Percentiles rank a stretch among this genome's conserved stretches.
Conservation (phyloP, 1,140 invertebrate species). For the Phymorhynchus buccinoides region DNA sequence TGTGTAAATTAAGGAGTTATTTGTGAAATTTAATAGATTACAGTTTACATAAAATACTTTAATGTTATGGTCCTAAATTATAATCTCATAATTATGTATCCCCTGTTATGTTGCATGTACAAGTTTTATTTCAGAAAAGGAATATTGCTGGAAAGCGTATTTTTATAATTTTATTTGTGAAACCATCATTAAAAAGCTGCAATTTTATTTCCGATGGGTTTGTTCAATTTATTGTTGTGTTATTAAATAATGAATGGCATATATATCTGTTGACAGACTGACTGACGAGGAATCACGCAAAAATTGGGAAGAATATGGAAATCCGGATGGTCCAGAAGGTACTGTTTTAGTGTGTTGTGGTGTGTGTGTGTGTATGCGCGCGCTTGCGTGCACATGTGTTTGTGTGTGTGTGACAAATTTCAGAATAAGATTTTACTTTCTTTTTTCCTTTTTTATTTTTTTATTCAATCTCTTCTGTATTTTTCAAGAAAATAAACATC, state of each 20-base stretch:
- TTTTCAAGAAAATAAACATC: not conserved
- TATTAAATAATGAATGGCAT: not conserved
- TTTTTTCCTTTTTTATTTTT: not conserved
- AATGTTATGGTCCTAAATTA: no score
- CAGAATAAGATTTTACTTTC: not conserved
- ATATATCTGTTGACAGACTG: constrained; percentile 76
- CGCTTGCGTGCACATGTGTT: constrained; percentile 18
- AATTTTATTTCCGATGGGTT: no score
- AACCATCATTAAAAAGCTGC: no score
- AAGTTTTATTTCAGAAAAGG: no score
- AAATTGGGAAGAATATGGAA: constrained; percentile 99
- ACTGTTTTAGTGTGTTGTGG: constrained; percentile 37
- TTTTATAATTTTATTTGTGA: no score
- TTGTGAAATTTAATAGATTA: no score
- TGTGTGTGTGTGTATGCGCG: not conserved
- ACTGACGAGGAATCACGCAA: constrained; percentile 97
- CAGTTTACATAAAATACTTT: no score
- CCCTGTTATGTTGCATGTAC: no score
- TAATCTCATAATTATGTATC: no score
- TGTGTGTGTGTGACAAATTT: not conserved
- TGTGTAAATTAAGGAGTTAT: no score
- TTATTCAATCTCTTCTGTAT: not conserved
- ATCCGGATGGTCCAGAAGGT: constrained; percentile 97
- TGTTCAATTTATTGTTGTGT: not conserved
- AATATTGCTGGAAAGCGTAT: no score